These are phyloP conservation scores for Pseudopipra pipra DNA, from an alignment of 2,113 vertebrate species.

Conservation along the genomic window DNA sequence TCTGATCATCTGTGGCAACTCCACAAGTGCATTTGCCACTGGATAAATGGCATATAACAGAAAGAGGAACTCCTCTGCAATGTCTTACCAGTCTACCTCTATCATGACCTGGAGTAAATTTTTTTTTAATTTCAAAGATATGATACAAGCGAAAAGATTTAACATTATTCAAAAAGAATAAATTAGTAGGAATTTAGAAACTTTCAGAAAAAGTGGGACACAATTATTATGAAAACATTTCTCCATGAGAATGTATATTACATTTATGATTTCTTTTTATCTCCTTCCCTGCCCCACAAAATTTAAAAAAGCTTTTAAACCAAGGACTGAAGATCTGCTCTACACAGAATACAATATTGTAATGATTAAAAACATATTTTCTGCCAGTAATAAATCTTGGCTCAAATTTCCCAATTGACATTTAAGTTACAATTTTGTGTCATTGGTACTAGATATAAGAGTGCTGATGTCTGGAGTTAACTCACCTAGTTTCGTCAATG, in stretches of 20 bases:
- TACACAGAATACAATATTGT: not conserved
- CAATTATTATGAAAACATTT: not conserved
- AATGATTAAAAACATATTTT: not conserved
- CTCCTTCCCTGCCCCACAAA: not conserved
- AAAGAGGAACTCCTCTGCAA: not conserved
- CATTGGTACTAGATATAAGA: not conserved
- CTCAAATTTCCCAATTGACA: not conserved
- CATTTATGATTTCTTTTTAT: not conserved
- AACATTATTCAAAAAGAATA: not conserved
- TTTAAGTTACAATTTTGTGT: not conserved
- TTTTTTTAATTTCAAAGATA: not conserved
- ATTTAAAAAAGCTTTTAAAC: not conserved
- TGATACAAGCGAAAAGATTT: not conserved
- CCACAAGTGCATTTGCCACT: not conserved
- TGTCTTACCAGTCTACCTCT: not conserved
- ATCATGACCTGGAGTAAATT: not conserved
- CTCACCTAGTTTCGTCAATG: conserved; percentile 94
- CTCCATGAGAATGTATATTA: not conserved
- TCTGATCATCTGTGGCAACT: not conserved
- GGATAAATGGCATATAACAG: not conserved
- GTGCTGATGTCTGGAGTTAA: not conserved
- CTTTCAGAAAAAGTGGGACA: not conserved
- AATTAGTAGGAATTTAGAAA: not conserved
- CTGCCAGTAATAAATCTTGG: not conserved
- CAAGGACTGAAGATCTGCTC: not conserved